Base-by-base conservation (phyloP, 2,113 vertebrate genomes). In the Podarcis muralis region DNA sequence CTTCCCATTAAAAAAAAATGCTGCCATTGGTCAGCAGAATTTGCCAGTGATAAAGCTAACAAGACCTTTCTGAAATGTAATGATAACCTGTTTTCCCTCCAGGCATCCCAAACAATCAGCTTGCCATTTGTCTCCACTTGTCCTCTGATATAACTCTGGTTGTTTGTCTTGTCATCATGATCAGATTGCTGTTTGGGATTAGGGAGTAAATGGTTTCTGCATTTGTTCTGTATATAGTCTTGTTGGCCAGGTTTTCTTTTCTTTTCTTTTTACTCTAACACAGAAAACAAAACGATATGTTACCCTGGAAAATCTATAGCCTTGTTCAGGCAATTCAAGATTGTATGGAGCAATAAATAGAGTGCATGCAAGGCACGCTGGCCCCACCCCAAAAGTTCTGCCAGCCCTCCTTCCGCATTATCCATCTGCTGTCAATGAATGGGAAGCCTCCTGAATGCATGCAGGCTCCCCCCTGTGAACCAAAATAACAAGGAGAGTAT, bases 51-150 rank as follows among this genome's bases (percentile, higher is more conserved):
- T 91, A 92, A 53, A 92, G 57, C 72, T 95, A 94, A 88, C 65
- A 92, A 87, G 75, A 84, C 80, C 84, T 89, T 93, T 90, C 72
- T 77, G 59, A 89, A 91, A 40, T 72, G 88, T 85, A 85, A 89
- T 88, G 87, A 89, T 78, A 92, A 23, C 35, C 23, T 74, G 77
- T 89, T 85, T 88, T 0, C 0, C 9, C 65, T 71, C 66, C 20
- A 62, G 82, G 57, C 71, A 77, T 90, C 87, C 66, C 85, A 94
- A 94, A 69, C 87, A 94, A 92, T 92, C 89, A 91, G 27, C 87
- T 87, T 94, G 88, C 57, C 66, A 94, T 93, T 94, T 94, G 71
- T 94, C 86, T 93, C 89, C 90, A 92, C 85, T 53, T 27, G 37
- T 68, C 57, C 53, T 48, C 43, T 82, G 30, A 66, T 85, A 79